Evolutionary conservation across 2,888 invertebrate genomes (phyloP).

Genomic region (Andrena marginata): DNA sequence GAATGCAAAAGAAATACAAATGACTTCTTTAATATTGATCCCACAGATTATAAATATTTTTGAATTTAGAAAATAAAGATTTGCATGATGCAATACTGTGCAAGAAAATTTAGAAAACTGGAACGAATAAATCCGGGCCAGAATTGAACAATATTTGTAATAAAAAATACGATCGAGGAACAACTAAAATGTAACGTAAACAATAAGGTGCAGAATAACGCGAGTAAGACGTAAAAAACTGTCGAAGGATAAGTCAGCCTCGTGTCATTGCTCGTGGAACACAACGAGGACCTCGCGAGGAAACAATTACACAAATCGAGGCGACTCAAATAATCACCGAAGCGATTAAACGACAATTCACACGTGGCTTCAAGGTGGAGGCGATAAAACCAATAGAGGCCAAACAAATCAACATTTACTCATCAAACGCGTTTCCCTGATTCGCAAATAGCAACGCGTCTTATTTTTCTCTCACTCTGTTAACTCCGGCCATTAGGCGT

Average conservation of each 20-base stretch:
- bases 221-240: conserved; percentile 1
- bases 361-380: conserved; percentile 71
- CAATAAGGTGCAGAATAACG: neutral
- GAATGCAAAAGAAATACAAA: too few relatives aligned
- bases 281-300: conserved; percentile 62
- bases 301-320: conserved; percentile 70
- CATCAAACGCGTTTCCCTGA: conserved; percentile 33
- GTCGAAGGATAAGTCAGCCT: conserved; percentile 19
- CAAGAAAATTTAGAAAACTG: too few relatives aligned
- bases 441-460: conserved; percentile 7
- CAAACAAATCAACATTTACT: conserved; percentile 39
- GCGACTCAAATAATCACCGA: conserved; percentile 67
- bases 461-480: neutral
- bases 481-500: neutral
- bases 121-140: too few relatives aligned
- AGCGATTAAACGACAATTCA: conserved; percentile 75
- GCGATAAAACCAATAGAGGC: conserved; percentile 74
- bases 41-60: too few relatives aligned
- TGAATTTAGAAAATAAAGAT: too few relatives aligned
- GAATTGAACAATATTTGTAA: too few relatives aligned
- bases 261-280: conserved; percentile 34
- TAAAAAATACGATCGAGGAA: too few relatives aligned
- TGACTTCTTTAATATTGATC: too few relatives aligned
- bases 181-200: too few relatives aligned
- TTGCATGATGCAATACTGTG: too few relatives aligned